A percentile compares a stretch with the other conserved stretches of the same genome.
Conservation (phyloP, 2,797 vertebrate genomes). For the Luscinia luscinia region DNA sequence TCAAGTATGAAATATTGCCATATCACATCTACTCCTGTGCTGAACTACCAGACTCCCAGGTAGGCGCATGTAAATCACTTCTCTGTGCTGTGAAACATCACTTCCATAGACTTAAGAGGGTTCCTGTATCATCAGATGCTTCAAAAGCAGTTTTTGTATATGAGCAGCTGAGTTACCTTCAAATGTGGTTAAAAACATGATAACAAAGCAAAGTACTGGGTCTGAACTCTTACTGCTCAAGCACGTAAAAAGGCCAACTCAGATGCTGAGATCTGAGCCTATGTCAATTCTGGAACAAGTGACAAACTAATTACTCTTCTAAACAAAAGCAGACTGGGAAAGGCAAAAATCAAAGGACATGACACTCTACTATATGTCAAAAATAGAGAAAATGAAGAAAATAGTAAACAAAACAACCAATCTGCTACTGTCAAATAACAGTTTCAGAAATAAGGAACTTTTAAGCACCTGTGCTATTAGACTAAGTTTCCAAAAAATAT, state of each 20-base stretch:
- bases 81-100: not conserved
- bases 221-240: not conserved
- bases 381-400: not conserved
- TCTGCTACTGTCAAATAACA: not conserved
- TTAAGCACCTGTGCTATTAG: not conserved
- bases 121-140: not conserved
- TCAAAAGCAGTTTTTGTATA: not conserved
- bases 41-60: not conserved
- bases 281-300: not conserved
- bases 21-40: not conserved
- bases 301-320: not conserved
- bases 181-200: not conserved
- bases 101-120: not conserved
- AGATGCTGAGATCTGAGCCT: not conserved
- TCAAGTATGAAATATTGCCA: not conserved
- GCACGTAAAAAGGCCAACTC: not conserved
- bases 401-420: not conserved
- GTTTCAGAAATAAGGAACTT: not conserved
- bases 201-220: not conserved
- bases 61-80: not conserved
- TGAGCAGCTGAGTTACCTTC: not conserved
- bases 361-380: not conserved
- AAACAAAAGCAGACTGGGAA: not conserved
- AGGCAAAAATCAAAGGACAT: not conserved
- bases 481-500: not conserved